These are phyloP conservation scores for Drosophila kanekoi DNA, from an alignment of 2,888 invertebrate species.

Conservation along the genomic window DNA sequence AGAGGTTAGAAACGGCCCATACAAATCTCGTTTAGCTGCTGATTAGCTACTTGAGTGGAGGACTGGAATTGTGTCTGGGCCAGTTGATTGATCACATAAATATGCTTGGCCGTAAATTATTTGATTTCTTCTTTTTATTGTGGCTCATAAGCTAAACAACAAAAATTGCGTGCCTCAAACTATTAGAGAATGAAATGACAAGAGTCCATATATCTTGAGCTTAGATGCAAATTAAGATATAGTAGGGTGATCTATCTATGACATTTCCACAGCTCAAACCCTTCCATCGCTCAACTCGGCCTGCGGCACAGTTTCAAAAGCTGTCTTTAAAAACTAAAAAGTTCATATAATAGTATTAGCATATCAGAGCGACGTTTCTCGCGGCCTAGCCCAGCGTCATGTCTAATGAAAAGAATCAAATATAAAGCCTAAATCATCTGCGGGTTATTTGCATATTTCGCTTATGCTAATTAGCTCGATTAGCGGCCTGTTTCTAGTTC, in stretches of 20 bases:
- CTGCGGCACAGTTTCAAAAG: slow-evolving; percentile 11
- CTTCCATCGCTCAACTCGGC: background rate
- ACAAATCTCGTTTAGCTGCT: slow-evolving; percentile 30
- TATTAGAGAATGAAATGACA: background rate
- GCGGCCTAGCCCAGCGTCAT: slow-evolving; percentile 14
- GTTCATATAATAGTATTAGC: slow-evolving; percentile 37
- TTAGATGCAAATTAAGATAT: background rate
- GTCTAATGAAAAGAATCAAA: slow-evolving; percentile 61
- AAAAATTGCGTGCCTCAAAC: slow-evolving; percentile 36
- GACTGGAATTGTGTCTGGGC: slow-evolving; percentile 8
- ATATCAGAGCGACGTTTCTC: slow-evolving; percentile 20
- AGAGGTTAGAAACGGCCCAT: slow-evolving; percentile 8
- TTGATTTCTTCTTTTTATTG: slow-evolving; percentile 26
- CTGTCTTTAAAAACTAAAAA: slow-evolving; percentile 1
- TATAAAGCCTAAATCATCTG: slow-evolving; percentile 54
- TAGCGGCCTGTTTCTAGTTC: slow-evolving; percentile 38
- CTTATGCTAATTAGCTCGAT: slow-evolving; percentile 63
- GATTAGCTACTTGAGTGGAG: slow-evolving; percentile 33
- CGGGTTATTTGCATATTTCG: slow-evolving; percentile 68
- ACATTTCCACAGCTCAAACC: background rate
- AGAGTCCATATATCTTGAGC: background rate
- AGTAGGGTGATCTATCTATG: slow-evolving; percentile 13
- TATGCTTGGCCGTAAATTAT: slow-evolving; percentile 51
- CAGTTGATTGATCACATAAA: slow-evolving; percentile 64
- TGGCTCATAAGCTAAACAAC: slow-evolving; percentile 35